A percentile compares a stretch with the other conserved stretches of the same genome.
Evolutionary conservation across 2,113 vertebrate genomes (phyloP).

Genomic region (Misgurnus anguillicaudatus): DNA sequence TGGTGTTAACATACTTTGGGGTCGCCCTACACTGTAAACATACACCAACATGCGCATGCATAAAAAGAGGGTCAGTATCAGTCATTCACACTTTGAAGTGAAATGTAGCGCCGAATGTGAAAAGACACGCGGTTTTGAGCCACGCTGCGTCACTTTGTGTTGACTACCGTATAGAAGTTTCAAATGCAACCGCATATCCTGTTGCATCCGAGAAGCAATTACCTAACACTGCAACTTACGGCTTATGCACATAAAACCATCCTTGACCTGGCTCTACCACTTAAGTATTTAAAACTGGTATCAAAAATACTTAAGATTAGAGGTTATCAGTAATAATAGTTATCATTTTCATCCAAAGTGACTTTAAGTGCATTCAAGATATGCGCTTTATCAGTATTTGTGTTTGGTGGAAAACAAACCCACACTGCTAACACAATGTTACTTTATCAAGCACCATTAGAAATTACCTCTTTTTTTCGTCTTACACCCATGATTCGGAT

Average conservation of each 20-base stretch:
- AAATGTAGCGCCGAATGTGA: conserved; percentile 25
- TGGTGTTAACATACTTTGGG: conserved; percentile 10
- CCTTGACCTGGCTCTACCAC: background rate
- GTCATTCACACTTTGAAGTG: conserved; percentile 8
- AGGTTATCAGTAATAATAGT: too few relatives aligned
- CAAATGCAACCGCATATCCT: conserved; percentile 22
- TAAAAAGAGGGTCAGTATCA: conserved; percentile 1
- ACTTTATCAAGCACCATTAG: too few relatives aligned
- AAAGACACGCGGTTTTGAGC: background rate
- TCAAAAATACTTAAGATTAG: too few relatives aligned
- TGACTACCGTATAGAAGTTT: background rate
- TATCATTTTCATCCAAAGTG: too few relatives aligned
- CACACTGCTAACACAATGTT: too few relatives aligned
- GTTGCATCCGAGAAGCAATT: background rate
- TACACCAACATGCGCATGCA: background rate
- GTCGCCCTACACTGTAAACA: conserved; percentile 21
- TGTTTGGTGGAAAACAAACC: too few relatives aligned
- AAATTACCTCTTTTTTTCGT: background rate
- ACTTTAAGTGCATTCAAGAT: too few relatives aligned
- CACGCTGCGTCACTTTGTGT: background rate
- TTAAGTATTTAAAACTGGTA: too few relatives aligned
- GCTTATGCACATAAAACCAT: too few relatives aligned
- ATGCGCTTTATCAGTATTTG: too few relatives aligned
- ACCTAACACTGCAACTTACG: background rate
- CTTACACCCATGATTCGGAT: background rate